A percentile compares a stretch with the other conserved stretches of the same genome.
These are phyloP conservation scores for Heterochromis multidens DNA, from an alignment of 2,113 vertebrate species.

Conservation along the genomic window DNA sequence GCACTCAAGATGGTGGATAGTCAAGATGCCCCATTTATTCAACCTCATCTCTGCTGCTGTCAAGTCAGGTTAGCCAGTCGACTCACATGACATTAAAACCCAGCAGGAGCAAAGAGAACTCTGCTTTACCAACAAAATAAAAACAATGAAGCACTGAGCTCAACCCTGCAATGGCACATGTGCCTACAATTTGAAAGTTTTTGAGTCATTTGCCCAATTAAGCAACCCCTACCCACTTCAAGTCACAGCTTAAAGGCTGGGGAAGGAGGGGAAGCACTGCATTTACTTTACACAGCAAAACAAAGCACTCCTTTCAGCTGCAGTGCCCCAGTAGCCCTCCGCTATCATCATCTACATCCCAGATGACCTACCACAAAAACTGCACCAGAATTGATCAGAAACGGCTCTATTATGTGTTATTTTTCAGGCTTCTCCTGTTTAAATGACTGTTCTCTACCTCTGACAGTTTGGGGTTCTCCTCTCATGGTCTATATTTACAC, in stretches of 20 bases:
- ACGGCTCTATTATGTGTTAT: not conserved
- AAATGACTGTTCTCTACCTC: not conserved
- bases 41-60: not conserved
- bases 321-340: conserved; percentile 11
- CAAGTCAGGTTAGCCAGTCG: not conserved
- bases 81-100: not conserved
- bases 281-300: conserved; percentile 56
- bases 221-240: not conserved
- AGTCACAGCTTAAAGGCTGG: conserved; percentile 1
- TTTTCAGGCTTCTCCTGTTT: not conserved
- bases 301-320: conserved; percentile 70
- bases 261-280: conserved; percentile 3
- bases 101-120: not conserved
- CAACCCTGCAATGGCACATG: not conserved
- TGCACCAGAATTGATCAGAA: not conserved
- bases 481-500: not conserved
- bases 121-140: not conserved
- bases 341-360: conserved; percentile 25
- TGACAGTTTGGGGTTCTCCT: not conserved
- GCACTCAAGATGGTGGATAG: conserved; percentile 29
- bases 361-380: not conserved
- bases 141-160: not conserved
- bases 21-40: not conserved
- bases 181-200: not conserved
- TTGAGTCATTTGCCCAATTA: not conserved